phyloP scores from a whole-genome alignment of 2,797 vertebrate genomes.

The Tapera naevia region DNA sequence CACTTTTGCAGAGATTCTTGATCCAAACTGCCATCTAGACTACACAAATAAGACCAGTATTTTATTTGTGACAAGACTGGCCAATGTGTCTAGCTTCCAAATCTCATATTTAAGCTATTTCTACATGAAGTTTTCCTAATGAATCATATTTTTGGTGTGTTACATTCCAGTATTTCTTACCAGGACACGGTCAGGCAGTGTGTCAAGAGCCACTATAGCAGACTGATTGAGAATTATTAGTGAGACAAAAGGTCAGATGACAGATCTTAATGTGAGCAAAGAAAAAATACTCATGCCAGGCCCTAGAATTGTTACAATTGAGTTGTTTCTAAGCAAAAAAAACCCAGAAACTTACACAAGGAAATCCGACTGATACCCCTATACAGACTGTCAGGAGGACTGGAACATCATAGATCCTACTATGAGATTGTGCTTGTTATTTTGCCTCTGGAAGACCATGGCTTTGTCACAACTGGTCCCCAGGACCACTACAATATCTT shows the following conservation, averaged over 20 bases:
- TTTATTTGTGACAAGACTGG: neutral
- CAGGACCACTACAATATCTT: neutral
- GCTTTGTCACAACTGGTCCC: neutral
- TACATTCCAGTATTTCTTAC: neutral
- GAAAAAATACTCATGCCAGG: neutral
- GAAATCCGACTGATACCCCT: neutral
- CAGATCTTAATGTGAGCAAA: constrained; percentile 21
- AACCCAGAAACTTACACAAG: neutral
- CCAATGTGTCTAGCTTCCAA: neutral
- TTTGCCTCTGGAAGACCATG: neutral
- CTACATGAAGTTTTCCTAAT: neutral
- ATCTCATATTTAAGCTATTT: constrained; percentile 6
- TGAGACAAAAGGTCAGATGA: neutral
- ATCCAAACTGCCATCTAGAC: neutral
- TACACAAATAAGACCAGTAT: neutral
- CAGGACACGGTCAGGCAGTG: neutral
- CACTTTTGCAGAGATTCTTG: neutral
- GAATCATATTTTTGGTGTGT: neutral
- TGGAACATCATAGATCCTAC: neutral
- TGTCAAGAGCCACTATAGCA: neutral
- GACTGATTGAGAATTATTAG: constrained; percentile 29
- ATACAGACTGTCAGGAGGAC: neutral
- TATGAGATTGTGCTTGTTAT: rapidly evolving
- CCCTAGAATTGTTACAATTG: neutral
- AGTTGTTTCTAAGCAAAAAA: neutral